These are phyloP conservation scores for Eulemur mongoz DNA, from an alignment of 2,797 vertebrate genomes.

Conservation along the genomic window DNA sequence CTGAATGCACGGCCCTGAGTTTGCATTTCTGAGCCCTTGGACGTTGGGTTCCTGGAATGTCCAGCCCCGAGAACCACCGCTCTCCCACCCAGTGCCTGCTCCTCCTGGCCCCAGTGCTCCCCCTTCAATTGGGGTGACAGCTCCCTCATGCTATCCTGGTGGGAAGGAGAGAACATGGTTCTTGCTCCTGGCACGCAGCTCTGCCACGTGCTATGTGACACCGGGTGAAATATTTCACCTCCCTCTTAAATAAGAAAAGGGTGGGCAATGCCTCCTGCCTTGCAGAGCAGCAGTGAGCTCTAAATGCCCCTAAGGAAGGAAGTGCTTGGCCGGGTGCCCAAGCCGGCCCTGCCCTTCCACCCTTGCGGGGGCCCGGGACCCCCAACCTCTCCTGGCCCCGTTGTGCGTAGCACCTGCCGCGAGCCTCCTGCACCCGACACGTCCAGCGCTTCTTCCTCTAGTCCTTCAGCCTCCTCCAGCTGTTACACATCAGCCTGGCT, in stretches of 20 bases:
- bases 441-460: background rate
- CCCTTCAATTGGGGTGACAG: background rate
- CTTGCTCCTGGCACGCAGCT: background rate
- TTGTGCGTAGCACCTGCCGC: background rate
- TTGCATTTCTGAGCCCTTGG: background rate
- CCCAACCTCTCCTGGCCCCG: accelerated
- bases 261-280: too few relatives aligned
- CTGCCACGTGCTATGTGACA: background rate
- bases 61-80: accelerated
- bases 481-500: background rate
- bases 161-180: background rate
- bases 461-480: background rate
- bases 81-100: accelerated
- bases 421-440: accelerated
- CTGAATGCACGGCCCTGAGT: background rate
- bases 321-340: accelerated
- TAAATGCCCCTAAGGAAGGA: background rate
- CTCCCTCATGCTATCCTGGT: background rate
- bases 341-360: accelerated
- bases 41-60: slow-evolving; percentile 13
- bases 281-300: background rate
- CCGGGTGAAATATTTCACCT: background rate
- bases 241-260: background rate
- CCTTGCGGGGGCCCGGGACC: background rate
- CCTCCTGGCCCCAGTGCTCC: background rate